These are phyloP conservation scores for Caranx ignobilis DNA, from an alignment of 2,113 vertebrate species.

Conservation along the genomic window DNA sequence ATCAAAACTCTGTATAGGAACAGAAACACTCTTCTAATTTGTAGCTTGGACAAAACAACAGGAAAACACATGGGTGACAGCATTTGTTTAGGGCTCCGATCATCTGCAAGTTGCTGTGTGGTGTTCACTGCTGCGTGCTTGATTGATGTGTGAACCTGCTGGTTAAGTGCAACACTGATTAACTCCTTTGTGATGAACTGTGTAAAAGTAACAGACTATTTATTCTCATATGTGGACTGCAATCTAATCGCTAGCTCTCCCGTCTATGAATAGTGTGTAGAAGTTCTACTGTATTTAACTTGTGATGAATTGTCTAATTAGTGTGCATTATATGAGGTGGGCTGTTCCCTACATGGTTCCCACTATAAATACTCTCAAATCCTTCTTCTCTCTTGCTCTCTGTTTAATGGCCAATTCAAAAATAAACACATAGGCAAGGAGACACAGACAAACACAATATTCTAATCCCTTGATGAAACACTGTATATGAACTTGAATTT, in stretches of 20 bases:
- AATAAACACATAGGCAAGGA: constrained; percentile 6
- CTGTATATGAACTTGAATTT: not conserved
- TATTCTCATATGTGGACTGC: not conserved
- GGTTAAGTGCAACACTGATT: constrained; percentile 32
- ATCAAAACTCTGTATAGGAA: constrained; percentile 2
- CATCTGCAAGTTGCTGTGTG: constrained; percentile 12
- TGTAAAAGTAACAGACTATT: constrained; percentile 9
- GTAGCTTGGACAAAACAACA: no score
- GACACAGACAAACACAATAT: constrained; percentile 19
- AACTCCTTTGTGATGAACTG: constrained; percentile 47
- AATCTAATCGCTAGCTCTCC: constrained; percentile 14
- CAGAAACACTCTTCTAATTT: not conserved
- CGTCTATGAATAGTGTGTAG: constrained; percentile 5
- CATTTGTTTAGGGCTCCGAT: constrained; percentile 9
- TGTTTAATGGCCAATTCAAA: constrained; percentile 32
- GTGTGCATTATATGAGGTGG: constrained; percentile 5
- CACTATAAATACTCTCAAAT: constrained; percentile 21
- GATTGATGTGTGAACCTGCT: constrained; percentile 22
- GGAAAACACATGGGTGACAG: not conserved
- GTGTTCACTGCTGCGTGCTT: constrained; percentile 15
- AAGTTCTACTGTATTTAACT: constrained; percentile 48
- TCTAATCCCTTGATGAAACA: constrained; percentile 10
- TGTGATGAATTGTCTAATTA: constrained; percentile 58
- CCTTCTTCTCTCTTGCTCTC: constrained; percentile 4
- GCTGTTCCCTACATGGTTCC: not conserved